Conservation (phyloP, 2,888 invertebrate genomes). For the Agriopis marginaria region DNA sequence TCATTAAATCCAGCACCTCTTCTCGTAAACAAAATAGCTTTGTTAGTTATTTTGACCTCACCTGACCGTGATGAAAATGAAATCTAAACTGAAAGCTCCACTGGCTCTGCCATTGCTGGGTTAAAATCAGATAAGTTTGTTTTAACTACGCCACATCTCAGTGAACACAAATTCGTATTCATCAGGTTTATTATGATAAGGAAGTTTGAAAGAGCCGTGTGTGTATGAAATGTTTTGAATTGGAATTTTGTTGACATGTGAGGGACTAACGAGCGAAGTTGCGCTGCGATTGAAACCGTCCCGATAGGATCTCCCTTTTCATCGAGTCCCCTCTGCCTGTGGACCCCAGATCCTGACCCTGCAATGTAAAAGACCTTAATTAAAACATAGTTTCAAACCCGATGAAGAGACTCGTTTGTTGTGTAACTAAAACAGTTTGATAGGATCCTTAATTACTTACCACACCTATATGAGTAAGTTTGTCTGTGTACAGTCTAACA, state of each 20-base stretch:
- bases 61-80: constrained; percentile 9
- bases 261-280: constrained; percentile 75
- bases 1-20: constrained; percentile 12
- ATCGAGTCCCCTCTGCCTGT: constrained; percentile 65
- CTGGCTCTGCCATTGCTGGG: not conserved
- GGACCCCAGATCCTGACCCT: constrained; percentile 27
- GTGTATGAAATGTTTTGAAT: constrained; percentile 70
- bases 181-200: constrained; percentile 55
- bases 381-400: constrained; percentile 70
- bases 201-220: constrained; percentile 61
- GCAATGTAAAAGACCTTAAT: constrained; percentile 69
- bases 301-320: constrained; percentile 78
- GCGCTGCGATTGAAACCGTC: constrained; percentile 75
- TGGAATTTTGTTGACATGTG: constrained; percentile 63
- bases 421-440: constrained; percentile 45
- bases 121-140: constrained; percentile 36
- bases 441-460: constrained; percentile 55
- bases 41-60: constrained; percentile 1
- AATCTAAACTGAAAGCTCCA: constrained; percentile 11
- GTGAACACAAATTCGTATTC: constrained; percentile 43
- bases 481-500: too few species aligned
- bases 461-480: not conserved
- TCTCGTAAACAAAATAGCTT: not conserved
- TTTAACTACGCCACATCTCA: constrained; percentile 34
- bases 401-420: constrained; percentile 54